These are phyloP conservation scores for Conops quadrifasciatus DNA, from an alignment of 2,888 invertebrate species.

Conservation along the genomic window DNA sequence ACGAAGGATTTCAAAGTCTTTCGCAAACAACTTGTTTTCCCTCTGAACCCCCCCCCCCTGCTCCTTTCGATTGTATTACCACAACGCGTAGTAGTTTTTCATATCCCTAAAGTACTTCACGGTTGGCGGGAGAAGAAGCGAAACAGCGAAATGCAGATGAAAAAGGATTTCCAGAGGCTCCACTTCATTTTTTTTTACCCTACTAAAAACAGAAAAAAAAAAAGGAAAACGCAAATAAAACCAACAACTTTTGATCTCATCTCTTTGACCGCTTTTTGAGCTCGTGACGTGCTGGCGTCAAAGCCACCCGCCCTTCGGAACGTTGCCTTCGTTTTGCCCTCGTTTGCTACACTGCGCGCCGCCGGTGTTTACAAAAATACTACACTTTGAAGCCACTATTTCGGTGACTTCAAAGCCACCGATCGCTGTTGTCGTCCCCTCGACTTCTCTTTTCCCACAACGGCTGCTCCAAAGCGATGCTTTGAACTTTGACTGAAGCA, in stretches of 20 bases:
- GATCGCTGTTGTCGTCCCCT: constrained; percentile 10
- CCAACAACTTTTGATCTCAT: constrained; percentile 25
- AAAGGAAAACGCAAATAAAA: constrained; percentile 13
- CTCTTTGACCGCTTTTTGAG: constrained; percentile 32
- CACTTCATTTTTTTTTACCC: constrained; percentile 22
- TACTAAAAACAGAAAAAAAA: neutral
- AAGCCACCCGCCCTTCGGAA: neutral
- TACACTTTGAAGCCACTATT: constrained; percentile 28
- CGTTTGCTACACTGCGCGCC: neutral
- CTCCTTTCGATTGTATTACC: neutral
- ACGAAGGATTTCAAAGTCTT: no score
- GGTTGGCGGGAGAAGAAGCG: neutral
- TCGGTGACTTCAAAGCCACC: constrained; percentile 4
- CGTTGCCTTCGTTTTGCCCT: neutral
- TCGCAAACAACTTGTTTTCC: neutral
- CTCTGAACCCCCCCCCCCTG: no score
- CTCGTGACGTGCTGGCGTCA: neutral
- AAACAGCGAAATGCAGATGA: neutral
- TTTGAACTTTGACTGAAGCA: constrained; percentile 28
- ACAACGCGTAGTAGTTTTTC: neutral
- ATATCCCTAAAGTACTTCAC: neutral
- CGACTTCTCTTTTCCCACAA: neutral
- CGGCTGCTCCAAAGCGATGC: constrained; percentile 20
- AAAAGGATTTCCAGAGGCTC: neutral
- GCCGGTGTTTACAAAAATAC: constrained; percentile 5